Evolutionary conservation across 1,140 invertebrate species (phyloP), one percentile per base, ranked within the genome.

Genomic region (Penaeus chinensis): DNA sequence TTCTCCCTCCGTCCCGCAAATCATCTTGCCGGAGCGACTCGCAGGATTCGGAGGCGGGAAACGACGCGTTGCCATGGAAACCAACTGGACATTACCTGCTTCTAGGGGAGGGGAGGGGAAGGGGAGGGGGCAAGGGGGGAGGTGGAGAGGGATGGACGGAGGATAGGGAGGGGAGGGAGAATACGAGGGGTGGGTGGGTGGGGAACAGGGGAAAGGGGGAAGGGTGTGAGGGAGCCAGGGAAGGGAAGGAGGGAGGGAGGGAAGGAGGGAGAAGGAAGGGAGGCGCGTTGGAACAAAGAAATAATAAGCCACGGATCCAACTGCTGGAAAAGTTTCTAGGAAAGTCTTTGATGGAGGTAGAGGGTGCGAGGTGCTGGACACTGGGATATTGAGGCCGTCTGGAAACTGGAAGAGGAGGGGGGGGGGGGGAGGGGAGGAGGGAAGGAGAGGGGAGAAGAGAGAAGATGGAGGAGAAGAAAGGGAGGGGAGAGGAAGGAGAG

Each of bases 1-100:
- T 87, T 76, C n/a, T 27, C 71, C 69, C 32, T 87, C 61, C 10
- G 27, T 20, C 69, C 32, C 69, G n/a, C 19, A 62, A 82, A 82
- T 82, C 80, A 87, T 87, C 86, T 82, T 76, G 86, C 82, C 86
- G 81, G 74, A 63, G 66, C 80, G 71, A 77, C 20, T 19, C 37
- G 80, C 66, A 82, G 71, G 27, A 79, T 82, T 82, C 81, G 86
- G 80, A 82, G 27, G 81, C 80, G 86, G 86, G 80, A 82, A 87
- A 54, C 86, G 86, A 87, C 86, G 86, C 86, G 86, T 87, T 87
- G 80, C 86, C 86, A 87, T 83, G 86, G 86, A 47, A 82, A 87
- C 80, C 86, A 42, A 79, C 86, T 87, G 86, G 86, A 87, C 86
- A 87, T 87, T 87, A 87, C 86, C 86, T 87, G 86, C 80, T 82